phyloP scores from a whole-genome alignment of 64 coral and sea anemone species.

The Catalaphyllia jardinei region DNA sequence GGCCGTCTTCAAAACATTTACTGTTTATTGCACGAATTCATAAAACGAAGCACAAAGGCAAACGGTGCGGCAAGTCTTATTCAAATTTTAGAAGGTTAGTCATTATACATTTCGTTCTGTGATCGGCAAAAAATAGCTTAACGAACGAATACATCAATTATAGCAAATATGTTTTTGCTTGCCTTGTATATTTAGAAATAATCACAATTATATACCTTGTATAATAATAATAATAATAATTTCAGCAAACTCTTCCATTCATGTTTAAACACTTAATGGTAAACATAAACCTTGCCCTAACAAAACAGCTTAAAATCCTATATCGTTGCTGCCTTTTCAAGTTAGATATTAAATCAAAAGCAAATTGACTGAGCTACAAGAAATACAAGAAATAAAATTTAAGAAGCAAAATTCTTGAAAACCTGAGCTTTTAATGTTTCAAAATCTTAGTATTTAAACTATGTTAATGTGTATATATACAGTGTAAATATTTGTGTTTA shows the following conservation, averaged over 20 bases:
- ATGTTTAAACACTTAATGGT: too few relatives aligned
- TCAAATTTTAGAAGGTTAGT: not conserved
- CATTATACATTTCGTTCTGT: not conserved
- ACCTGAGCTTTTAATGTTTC: not conserved
- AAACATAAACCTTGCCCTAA: not conserved
- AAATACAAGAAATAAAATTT: not conserved
- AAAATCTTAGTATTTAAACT: not conserved
- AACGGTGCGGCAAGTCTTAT: not conserved
- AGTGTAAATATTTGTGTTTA: too few relatives aligned
- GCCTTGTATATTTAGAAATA: not conserved
- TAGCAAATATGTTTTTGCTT: not conserved
- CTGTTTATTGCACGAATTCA: not conserved
- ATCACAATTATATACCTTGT: constrained; percentile 15
- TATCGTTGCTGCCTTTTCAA: not conserved
- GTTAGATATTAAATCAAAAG: not conserved
- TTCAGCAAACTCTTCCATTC: not conserved
- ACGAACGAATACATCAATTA: not conserved
- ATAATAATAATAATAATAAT: not conserved
- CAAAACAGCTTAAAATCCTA: not conserved
- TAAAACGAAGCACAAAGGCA: not conserved
- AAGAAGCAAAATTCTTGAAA: not conserved
- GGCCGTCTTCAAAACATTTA: not conserved
- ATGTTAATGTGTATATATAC: too few relatives aligned
- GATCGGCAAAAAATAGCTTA: not conserved
- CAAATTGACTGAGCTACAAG: not conserved